Conservation (phyloP, 2,888 invertebrate genomes). For the Ariolimax columbianus region DNA sequence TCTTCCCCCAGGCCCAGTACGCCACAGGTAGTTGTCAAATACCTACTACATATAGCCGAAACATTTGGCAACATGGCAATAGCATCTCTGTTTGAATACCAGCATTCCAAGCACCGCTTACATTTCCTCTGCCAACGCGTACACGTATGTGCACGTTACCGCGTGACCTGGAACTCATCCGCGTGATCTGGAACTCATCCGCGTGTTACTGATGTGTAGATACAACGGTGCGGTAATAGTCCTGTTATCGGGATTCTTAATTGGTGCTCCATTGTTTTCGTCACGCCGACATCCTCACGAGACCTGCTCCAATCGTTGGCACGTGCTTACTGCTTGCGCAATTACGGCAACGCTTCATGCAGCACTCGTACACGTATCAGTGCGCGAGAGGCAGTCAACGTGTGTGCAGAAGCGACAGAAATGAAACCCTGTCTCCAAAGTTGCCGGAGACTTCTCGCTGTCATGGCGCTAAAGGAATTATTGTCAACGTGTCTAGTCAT, state of each 20-base stretch:
- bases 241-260: constrained; percentile 39
- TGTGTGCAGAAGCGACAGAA: neutral
- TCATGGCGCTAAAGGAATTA: constrained; percentile 16
- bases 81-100: too few species aligned
- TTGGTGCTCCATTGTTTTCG: neutral
- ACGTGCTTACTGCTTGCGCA: neutral
- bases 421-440: neutral
- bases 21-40: too few species aligned
- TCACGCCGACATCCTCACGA: neutral
- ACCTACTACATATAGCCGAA: too few species aligned
- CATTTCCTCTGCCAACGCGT: too few species aligned
- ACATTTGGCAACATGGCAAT: too few species aligned
- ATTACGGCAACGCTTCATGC: neutral
- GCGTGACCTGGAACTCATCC: too few species aligned
- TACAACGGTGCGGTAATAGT: too few species aligned
- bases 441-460: neutral
- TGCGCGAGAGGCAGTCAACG: constrained; percentile 31
- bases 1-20: too few species aligned
- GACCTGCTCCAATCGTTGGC: neutral
- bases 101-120: too few species aligned
- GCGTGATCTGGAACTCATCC: too few species aligned
- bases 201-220: too few species aligned
- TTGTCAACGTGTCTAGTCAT: neutral
- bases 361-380: neutral
- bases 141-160: too few species aligned